Base-by-base conservation (phyloP, 2,888 invertebrate species). In the Calameuta filiformis region DNA sequence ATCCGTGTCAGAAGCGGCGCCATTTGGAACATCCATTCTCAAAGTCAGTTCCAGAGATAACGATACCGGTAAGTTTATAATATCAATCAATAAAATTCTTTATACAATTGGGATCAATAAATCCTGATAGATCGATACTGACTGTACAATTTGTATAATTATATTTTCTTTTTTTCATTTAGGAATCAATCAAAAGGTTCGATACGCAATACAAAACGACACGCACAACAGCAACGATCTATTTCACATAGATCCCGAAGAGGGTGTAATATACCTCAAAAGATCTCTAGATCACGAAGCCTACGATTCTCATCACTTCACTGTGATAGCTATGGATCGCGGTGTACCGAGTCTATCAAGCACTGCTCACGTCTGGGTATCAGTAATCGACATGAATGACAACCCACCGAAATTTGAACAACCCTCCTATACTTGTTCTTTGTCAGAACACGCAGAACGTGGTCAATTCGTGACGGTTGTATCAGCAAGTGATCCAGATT, bases 301-400 rank as follows among this genome's bases (percentile, higher is more conserved):
- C 30, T 93, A 94, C 78, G 93, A 94, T 79, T 92, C 93, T 15
- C 96, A 97, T 92, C 96, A 96, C 89, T 95, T 98, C 88, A 93
- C 96, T 75, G 94, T 98, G 11, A 93, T 95, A 75, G 98, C 97
- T 3, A 93, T 94, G 31, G 98, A 98, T 92, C 94, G 94, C 81
- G 98, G 98, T 15, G 94, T 95, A n/a, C 98, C 98, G 15, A 94
- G 95, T 82, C 93, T 97, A 30, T 95, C 94, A 80, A 95, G 96
- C 82, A 96, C 96, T 3, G 96, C 97, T 15, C 96, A 97, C 88
- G 95, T 98, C 30, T 96, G 97, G 94, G 93, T 98, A 56, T 94
- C 94, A 94, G 97, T 98, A 80, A 93, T 95, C 82, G 98, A 98
- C 92, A 95, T 97, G 92, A 98, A 98, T 92, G 98, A 98, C 92